A percentile compares a stretch with the other conserved stretches of the same genome.
Evolutionary conservation across 2,797 vertebrate species (phyloP).

Genomic region (Brachymystax lenok): DNA sequence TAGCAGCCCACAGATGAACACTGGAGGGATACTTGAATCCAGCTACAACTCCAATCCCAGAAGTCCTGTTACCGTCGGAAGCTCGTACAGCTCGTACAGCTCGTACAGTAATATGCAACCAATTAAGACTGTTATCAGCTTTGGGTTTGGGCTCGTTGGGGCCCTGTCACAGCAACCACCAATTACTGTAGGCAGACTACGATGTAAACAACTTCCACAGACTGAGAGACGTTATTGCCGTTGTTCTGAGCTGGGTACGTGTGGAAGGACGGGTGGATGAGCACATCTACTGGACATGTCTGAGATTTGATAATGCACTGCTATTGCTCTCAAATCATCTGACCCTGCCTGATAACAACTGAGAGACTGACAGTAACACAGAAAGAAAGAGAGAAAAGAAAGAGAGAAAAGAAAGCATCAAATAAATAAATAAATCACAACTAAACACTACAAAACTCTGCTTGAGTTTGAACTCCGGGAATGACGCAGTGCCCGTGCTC

Average conservation of each 20-base stretch:
- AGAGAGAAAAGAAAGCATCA: too few species aligned
- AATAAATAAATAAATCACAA: too few species aligned
- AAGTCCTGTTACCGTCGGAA: slow-evolving; percentile 17
- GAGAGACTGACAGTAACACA: too few species aligned
- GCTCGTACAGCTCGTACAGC: slow-evolving; percentile 39
- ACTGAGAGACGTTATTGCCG: slow-evolving; percentile 19
- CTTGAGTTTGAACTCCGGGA: too few species aligned
- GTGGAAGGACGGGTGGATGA: too few species aligned
- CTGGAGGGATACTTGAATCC: slow-evolving; percentile 52
- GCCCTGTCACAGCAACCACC: slow-evolving; percentile 38
- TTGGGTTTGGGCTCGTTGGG: slow-evolving; percentile 51
- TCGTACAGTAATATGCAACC: slow-evolving; percentile 53
- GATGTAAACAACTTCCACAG: slow-evolving; percentile 37
- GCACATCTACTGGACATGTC: too few species aligned
- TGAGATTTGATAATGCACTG: too few species aligned
- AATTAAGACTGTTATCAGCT: slow-evolving; percentile 70
- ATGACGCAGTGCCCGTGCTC: too few species aligned
- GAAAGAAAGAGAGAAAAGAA: too few species aligned
- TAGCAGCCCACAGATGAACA: background rate
- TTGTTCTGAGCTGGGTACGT: background rate
- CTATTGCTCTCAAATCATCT: too few species aligned
- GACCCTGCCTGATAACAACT: too few species aligned
- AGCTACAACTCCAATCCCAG: slow-evolving; percentile 47
- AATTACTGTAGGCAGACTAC: slow-evolving; percentile 29
- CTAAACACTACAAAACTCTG: too few species aligned